Conservation (phyloP, 2,888 invertebrate species). For the Drosophila falleni region DNA sequence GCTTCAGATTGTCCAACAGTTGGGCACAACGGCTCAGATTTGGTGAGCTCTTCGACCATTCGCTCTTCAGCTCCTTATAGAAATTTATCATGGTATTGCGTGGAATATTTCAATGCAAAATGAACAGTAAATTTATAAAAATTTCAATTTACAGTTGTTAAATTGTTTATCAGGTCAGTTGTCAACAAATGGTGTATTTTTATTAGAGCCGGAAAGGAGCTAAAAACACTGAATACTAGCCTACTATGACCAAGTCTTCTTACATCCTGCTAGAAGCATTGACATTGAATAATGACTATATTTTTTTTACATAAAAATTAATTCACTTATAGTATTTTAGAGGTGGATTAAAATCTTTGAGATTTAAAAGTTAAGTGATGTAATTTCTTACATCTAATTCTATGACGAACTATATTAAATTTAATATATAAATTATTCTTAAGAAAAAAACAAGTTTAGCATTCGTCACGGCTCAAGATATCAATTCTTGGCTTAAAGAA, state of each 20-base stretch:
- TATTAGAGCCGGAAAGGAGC: not conserved
- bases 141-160: slow-evolving; percentile 1
- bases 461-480: no score
- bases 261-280: no score
- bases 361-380: no score
- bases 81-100: slow-evolving; percentile 39
- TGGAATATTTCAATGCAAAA: not conserved
- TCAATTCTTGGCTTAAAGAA: no score
- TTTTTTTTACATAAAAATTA: no score
- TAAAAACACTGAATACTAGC: not conserved
- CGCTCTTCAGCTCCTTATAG: slow-evolving; percentile 60
- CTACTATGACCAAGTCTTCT: not conserved
- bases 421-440: no score
- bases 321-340: no score
- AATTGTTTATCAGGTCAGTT: not conserved
- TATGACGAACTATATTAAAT: no score
- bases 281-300: no score
- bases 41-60: slow-evolving; percentile 62
- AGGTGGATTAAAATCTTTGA: no score
- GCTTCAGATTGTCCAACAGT: slow-evolving; percentile 58
- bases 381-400: no score
- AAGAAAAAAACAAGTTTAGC: no score
- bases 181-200: not conserved
- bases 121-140: slow-evolving; percentile 9
- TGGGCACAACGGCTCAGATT: slow-evolving; percentile 52